Evolutionary conservation across 2,888 invertebrate genomes (phyloP), one percentile per base, ranked within the genome.

Genomic region (Lepidocyrtinus sp.): DNA sequence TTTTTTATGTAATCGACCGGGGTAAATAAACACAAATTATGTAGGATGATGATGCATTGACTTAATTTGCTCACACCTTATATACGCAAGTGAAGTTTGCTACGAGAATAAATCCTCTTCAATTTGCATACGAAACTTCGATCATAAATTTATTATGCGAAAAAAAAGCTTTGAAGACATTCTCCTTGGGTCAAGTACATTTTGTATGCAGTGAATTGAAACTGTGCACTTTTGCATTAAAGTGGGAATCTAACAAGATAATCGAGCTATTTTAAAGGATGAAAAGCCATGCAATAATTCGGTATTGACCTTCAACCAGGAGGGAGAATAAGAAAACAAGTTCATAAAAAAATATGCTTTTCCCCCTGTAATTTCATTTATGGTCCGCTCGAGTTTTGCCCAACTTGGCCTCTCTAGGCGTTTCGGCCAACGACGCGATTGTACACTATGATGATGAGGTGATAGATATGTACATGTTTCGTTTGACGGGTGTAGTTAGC

Each of bases 221-320:
- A n/a, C 1, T 50, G 12, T 50, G 2, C 15, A 50, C 15, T 12
- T 12, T 50, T 50, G n/a, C n/a, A n/a, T n/a, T n/a, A n/a, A n/a
- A n/a, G n/a, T n/a, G n/a, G n/a, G n/a, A n/a, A 50, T 50, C 15
- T 2, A 1, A 2, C 2, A 12, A 50, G 5, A 50, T 50, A n/a
- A 12, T 72, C 45, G 72, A 63, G 46, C 63, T 45, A 63, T 70
- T 70, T 46, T 72, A 21, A 24, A 26, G 62, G 71, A 27, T 17
- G 21, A 62, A 17, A 21, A 26, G 59, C 59, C n/a, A 59, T 21
- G 21, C 1, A 67, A 26, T 3, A 12, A 17, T 15, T 27, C 19
- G 61, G 63, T 55, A 70, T 69, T 76, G 76, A 76, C 76, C 76
- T 76, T 76, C 76, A 76, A 70, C 74, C 45, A 74, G 17, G 26